Percentiles rank a stretch among this genome's conserved stretches.
phyloP scores from a whole-genome alignment of 2,113 vertebrate species.

The Ophthalmolycus amberensis region DNA sequence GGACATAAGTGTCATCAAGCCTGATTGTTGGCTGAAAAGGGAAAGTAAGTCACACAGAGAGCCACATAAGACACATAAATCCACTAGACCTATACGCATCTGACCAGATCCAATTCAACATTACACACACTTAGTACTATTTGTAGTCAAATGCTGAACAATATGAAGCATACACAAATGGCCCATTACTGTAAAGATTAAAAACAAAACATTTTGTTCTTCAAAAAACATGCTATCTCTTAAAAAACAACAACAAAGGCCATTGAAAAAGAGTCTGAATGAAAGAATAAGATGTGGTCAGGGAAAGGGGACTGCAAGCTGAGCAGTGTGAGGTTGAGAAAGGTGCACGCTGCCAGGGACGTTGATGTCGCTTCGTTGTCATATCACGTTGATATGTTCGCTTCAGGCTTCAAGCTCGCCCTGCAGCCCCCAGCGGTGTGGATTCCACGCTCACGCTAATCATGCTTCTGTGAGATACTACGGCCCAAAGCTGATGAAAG shows the following conservation, averaged over 20 bases:
- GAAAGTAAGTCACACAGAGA: neutral
- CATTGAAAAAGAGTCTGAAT: conserved; percentile 46
- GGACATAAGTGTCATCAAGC: conserved; percentile 54
- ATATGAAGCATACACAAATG: conserved; percentile 10
- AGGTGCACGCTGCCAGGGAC: too few species aligned
- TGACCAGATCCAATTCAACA: conserved; percentile 8
- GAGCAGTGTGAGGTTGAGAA: conserved; percentile 78
- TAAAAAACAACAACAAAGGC: conserved; percentile 56
- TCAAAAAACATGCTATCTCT: conserved; percentile 44
- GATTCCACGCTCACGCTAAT: too few species aligned
- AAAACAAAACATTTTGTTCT: neutral
- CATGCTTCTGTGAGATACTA: too few species aligned
- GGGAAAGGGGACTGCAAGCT: conserved; percentile 70
- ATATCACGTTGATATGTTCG: too few species aligned
- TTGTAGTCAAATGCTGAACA: conserved; percentile 18
- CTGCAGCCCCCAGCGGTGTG: too few species aligned
- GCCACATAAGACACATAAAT: neutral
- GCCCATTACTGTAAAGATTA: conserved; percentile 10
- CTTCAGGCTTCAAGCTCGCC: too few species aligned
- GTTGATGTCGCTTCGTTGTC: too few species aligned
- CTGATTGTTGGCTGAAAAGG: conserved; percentile 32
- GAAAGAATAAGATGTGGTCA: conserved; percentile 72
- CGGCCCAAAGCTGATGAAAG: too few species aligned
- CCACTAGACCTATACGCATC: neutral
- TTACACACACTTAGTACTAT: conserved; percentile 1